Conservation (phyloP, 2,888 invertebrate species). For the Malthinus seriepunctatus region DNA sequence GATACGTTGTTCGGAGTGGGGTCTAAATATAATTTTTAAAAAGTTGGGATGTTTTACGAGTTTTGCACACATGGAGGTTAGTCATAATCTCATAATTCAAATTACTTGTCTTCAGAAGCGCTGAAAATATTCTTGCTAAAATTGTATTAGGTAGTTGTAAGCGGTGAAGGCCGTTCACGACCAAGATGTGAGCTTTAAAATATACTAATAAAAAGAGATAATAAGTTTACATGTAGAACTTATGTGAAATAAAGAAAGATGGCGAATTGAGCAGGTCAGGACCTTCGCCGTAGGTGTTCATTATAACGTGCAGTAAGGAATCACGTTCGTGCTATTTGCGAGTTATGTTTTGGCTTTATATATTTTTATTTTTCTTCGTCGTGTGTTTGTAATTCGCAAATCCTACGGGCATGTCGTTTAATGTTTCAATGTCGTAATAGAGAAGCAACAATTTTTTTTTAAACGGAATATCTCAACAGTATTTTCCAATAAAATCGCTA, state of each 20-base stretch:
- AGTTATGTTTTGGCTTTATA: constrained; percentile 19
- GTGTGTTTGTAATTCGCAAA: constrained; percentile 13
- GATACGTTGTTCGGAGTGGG: neutral
- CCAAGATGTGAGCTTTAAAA: constrained; percentile 5
- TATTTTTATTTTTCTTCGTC: constrained; percentile 17
- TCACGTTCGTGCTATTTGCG: constrained; percentile 28
- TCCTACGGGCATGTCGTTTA: constrained; percentile 14
- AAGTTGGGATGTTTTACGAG: constrained; percentile 23
- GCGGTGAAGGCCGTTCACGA: constrained; percentile 20
- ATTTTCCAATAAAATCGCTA: too few relatives aligned
- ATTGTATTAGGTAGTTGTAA: constrained; percentile 6
- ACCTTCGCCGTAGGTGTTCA: constrained; percentile 30
- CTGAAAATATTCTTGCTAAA: constrained; percentile 19
- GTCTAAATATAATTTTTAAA: constrained; percentile 29
- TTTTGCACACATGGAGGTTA: neutral
- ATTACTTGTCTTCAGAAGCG: constrained; percentile 15
- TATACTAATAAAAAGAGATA: constrained; percentile 11
- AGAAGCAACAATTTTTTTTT: neutral
- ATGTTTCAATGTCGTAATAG: constrained; percentile 4
- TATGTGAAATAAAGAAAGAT: constrained; percentile 11
- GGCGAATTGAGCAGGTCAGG: constrained; percentile 25
- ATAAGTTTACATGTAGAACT: constrained; percentile 1
- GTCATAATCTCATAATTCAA: constrained; percentile 6
- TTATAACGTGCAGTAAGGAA: constrained; percentile 25
- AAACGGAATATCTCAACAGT: too few relatives aligned